A percentile compares a stretch with the other conserved stretches of the same genome.
Evolutionary conservation across 2,113 vertebrate species (phyloP).

Genomic region (rabbit (Oryctolagus cuniculus)): mOryCun1.1 NC_091448.1:10413001-10413500

Average conservation of each 20-base stretch:
- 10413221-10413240: conserved; percentile 59
- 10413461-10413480: too few species aligned
- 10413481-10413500: too few species aligned
- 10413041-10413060: conserved; percentile 16
- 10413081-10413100: conserved; percentile 52
- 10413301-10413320: conserved; percentile 32
- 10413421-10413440: too few species aligned
- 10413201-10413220: conserved; percentile 39
- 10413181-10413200: conserved; percentile 70
- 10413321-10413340: conserved; percentile 26
- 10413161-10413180: conserved; percentile 75
- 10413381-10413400: background rate
- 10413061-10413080: conserved; percentile 32
- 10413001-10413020: background rate
- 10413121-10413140: conserved; percentile 55
- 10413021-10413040: conserved; percentile 13
- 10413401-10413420: background rate
- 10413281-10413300: conserved; percentile 36
- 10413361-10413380: background rate
- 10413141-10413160: conserved; percentile 47
- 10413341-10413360: background rate
- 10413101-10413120: background rate
- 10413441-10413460: too few species aligned
- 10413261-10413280: background rate
- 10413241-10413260: conserved; percentile 31